Conservation (phyloP, 2,113 vertebrate species). For the Eurypyga helias region DNA sequence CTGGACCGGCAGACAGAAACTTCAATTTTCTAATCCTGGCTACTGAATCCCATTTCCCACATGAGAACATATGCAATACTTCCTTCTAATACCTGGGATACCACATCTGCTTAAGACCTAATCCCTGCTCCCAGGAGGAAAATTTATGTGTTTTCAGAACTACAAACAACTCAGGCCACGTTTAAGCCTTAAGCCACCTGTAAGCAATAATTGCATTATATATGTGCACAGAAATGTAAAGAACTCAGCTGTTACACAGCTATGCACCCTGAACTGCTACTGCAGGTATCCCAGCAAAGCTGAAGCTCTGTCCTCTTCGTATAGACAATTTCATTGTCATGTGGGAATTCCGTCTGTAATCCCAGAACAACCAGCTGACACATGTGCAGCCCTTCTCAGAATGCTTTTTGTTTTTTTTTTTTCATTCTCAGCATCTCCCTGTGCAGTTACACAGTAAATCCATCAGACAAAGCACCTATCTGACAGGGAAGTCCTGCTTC, state of each 20-base stretch:
- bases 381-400: background rate
- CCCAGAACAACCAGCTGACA: background rate
- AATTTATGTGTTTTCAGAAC: background rate
- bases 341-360: background rate
- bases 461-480: background rate
- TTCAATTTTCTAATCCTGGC: background rate
- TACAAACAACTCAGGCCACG: background rate
- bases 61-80: background rate
- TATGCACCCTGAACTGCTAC: background rate
- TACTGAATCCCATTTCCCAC: background rate
- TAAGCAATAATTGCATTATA: background rate
- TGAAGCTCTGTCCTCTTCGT: background rate
- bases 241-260: background rate
- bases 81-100: background rate
- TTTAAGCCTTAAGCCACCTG: background rate
- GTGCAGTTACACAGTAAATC: accelerated
- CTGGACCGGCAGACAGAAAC: background rate
- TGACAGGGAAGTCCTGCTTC: accelerated
- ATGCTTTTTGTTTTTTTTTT: too few relatives aligned
- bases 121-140: background rate
- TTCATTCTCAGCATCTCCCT: background rate
- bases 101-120: background rate
- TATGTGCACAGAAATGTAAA: background rate
- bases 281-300: background rate
- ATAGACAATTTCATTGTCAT: accelerated